Base-by-base conservation (phyloP, 2,888 invertebrate genomes). In the Xanthia icteritia region DNA sequence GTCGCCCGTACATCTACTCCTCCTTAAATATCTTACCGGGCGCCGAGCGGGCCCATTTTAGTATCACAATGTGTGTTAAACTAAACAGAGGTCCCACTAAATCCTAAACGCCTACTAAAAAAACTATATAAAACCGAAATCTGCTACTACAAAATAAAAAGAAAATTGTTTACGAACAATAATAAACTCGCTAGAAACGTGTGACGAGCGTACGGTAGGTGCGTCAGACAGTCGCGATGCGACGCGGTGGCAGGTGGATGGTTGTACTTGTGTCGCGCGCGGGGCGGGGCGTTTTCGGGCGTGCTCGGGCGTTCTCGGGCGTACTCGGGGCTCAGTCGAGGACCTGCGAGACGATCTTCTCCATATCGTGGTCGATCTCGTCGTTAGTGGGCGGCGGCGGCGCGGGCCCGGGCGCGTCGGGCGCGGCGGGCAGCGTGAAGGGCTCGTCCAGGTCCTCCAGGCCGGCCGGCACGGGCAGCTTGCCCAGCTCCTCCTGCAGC, bases 401-500 rank as follows among this genome's bases (percentile, higher is more conserved):
- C 80, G 81, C 86, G 36, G 83, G 87, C 71, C 74, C 89, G 95
- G 97, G 36, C 94, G 88, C 94, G 84, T 94, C 92, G 72, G 69
- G 69, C 39, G 73, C 73, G 73, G 73, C 73, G 23, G 96, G 96
- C 91, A 95, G 92, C 91, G 90, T 90, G 94, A 96, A 95, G 27
- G 97, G 97, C 91, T 97, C 97, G 90, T 97, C 97, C 89, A 98
- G 94, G 90, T 98, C 98, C 93, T 98, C 98, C 68, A 98, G 94
- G 23, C 98, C 98, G 65, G 97, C 96, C 11, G 99, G 99, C 54
- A 98, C 97, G 90, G 98, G 97, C 93, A 99, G 97, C 95, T 98
- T 98, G 83, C 97, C 97, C 88, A 99, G 96, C 95, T 99, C 99
- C 93, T 99, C 99, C 89, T 98, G 98, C 84, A 99, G 96, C 92